These are phyloP conservation scores for Dusona sp. DNA, from an alignment of 2,888 invertebrate genomes.

Conservation along the genomic window DNA sequence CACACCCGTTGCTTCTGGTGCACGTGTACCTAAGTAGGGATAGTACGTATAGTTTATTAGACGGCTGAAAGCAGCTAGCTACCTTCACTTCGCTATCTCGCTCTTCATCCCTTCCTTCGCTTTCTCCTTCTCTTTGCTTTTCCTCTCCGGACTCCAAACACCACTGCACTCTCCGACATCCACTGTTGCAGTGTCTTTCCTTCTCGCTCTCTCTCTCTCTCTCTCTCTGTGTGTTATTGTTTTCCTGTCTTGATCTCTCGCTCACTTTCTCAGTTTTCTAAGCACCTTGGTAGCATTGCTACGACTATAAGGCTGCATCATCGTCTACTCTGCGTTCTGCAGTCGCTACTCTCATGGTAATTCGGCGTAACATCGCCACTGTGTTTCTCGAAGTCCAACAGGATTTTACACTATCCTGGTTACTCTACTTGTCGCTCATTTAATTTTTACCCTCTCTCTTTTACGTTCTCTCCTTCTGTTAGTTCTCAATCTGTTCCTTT, in stretches of 20 bases:
- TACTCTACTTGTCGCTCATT: conserved; percentile 44
- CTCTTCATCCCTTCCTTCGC: conserved; percentile 57
- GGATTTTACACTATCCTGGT: neutral
- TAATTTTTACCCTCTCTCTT: conserved; percentile 50
- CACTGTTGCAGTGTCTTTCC: conserved; percentile 35
- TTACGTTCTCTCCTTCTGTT: no score
- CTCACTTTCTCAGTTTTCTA: conserved; percentile 3
- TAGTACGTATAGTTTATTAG: conserved; percentile 73
- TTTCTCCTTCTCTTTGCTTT: conserved; percentile 39
- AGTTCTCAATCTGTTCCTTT: neutral
- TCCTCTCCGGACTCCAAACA: conserved; percentile 11
- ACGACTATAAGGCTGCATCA: conserved; percentile 20
- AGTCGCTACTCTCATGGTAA: conserved; percentile 61
- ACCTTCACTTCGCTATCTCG: conserved; percentile 63
- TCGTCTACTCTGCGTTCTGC: conserved; percentile 26
- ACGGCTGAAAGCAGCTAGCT: conserved; percentile 68
- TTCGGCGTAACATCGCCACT: conserved; percentile 62
- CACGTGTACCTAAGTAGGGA: conserved; percentile 71
- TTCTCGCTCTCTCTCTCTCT: conserved; percentile 4
- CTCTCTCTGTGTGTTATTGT: neutral
- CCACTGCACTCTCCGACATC: conserved; percentile 49
- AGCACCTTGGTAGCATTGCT: conserved; percentile 15
- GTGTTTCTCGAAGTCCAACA: conserved; percentile 56
- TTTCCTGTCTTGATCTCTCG: neutral
- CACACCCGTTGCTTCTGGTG: conserved; percentile 55